These are phyloP conservation scores for Paradoxurus hermaphroditus DNA, from an alignment of 2,113 vertebrate genomes.

Conservation along the genomic window DNA sequence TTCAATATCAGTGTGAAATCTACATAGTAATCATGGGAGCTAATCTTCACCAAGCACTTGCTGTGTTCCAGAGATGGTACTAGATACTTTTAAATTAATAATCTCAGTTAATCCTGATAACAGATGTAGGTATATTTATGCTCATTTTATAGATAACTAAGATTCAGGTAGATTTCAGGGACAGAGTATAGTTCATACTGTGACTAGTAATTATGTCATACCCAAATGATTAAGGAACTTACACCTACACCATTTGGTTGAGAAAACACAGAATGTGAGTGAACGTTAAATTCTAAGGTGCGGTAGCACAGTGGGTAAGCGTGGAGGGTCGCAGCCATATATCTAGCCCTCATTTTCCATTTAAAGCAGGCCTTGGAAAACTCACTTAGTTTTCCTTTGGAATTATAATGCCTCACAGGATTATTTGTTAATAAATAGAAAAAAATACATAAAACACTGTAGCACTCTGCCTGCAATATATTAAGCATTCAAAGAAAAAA, in stretches of 20 bases:
- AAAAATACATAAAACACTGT: not conserved
- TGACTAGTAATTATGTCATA: not conserved
- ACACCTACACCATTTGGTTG: not conserved
- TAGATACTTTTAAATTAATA: not conserved
- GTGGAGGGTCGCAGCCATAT: not conserved
- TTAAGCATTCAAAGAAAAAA: not conserved
- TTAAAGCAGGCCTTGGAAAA: not conserved
- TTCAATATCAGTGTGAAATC: not conserved
- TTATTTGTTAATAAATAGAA: not conserved
- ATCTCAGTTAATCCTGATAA: not conserved
- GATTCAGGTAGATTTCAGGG: not conserved
- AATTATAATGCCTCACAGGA: not conserved
- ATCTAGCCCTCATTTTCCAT: not conserved
- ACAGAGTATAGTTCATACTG: not conserved
- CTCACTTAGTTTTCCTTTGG: not conserved
- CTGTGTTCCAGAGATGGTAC: not conserved
- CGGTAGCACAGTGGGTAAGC: rapidly evolving
- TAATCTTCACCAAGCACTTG: not conserved
- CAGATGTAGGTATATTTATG: not conserved
- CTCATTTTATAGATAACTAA: not conserved
- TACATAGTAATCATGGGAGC: not conserved
- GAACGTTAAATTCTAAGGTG: not conserved
- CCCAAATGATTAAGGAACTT: not conserved
- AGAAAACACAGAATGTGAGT: not conserved
- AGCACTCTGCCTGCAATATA: not conserved